Evolutionary conservation across 2,888 invertebrate genomes (phyloP).

Genomic region (Germaria angustata): DNA sequence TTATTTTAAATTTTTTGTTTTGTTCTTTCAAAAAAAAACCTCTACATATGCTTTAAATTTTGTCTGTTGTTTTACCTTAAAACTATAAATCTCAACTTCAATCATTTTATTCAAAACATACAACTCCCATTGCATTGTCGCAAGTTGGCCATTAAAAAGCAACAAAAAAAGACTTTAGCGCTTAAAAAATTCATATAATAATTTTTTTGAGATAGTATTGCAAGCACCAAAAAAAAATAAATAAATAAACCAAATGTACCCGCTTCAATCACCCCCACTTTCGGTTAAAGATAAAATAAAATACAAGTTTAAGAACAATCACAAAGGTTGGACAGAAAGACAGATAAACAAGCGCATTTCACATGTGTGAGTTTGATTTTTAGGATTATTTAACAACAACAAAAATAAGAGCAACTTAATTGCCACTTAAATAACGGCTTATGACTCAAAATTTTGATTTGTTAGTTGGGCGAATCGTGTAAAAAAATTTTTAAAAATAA

Average conservation of each 20-base stretch:
- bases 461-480: conserved; percentile 17
- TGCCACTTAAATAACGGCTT: conserved; percentile 64
- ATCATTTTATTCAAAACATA: conserved; percentile 63
- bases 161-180: conserved; percentile 1
- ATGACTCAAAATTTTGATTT: conserved; percentile 59
- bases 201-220: background rate
- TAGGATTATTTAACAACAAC: conserved; percentile 32
- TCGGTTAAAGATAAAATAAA: conserved; percentile 46
- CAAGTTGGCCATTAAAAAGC: conserved; percentile 34
- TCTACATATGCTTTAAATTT: background rate
- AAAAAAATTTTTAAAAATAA: background rate
- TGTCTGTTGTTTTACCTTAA: conserved; percentile 11
- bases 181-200: conserved; percentile 17
- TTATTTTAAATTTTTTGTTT: background rate
- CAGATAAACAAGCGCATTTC: background rate
- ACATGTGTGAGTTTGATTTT: conserved; percentile 28
- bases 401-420: conserved; percentile 62
- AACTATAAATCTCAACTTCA: conserved; percentile 58
- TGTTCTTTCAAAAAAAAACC: background rate
- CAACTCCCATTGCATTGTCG: conserved; percentile 19
- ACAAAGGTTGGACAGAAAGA: conserved; percentile 13
- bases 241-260: background rate
- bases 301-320: conserved; percentile 45
- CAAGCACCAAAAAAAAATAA: conserved; percentile 1
- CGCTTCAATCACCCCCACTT: conserved; percentile 58